Conservation (phyloP, 2,888 invertebrate species). For the Diaprepes abbreviatus region DNA sequence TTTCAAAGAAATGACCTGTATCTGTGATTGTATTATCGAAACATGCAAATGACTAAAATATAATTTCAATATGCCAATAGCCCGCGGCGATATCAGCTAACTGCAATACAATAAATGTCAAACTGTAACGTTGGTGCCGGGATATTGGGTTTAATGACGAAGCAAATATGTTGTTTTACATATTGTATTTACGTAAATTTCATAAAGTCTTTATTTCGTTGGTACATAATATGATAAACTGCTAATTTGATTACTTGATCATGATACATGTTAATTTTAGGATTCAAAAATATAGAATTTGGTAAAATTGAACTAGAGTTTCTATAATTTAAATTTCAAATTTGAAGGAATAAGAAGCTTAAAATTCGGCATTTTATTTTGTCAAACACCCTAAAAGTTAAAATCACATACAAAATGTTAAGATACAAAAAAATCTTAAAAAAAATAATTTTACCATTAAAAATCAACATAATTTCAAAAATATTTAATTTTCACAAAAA, state of each 20-base stretch:
- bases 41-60: background rate
- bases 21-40: slow-evolving; percentile 1
- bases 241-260: background rate
- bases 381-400: too few relatives aligned
- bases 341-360: too few relatives aligned
- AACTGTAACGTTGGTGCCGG: background rate
- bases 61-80: background rate
- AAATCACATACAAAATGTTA: too few relatives aligned
- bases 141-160: slow-evolving; percentile 8
- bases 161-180: slow-evolving; percentile 16
- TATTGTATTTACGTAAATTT: slow-evolving; percentile 4
- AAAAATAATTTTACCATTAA: too few relatives aligned
- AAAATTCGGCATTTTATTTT: too few relatives aligned
- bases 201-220: background rate
- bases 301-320: too few relatives aligned
- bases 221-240: background rate
- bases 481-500: too few relatives aligned
- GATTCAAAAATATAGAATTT: too few relatives aligned
- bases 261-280: too few relatives aligned
- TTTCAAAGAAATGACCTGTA: background rate
- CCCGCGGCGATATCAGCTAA: background rate
- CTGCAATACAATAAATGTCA: slow-evolving; percentile 10
- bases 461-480: too few relatives aligned
- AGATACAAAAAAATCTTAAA: too few relatives aligned
- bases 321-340: too few relatives aligned